Conservation (phyloP, 2,113 vertebrate species). For the human region GRCh38 chr3:40799001-40799500, state of each 20-base stretch:
- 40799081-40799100: neutral
- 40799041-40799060: neutral
- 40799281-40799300: neutral
- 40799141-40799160: neutral
- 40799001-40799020: neutral
- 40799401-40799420: accelerated
- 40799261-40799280: neutral
- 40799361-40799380: neutral
- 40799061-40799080: neutral
- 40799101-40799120: neutral
- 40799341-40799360: neutral
- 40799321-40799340: neutral
- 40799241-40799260: neutral
- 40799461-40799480: neutral
- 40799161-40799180: neutral
- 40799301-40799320: neutral
- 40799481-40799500: neutral
- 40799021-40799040: neutral
- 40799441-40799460: neutral
- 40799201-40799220: neutral
- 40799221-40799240: neutral
- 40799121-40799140: neutral
- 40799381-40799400: neutral
- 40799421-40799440: neutral
- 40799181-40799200: neutral